A percentile compares a stretch with the other conserved stretches of the same genome.
Conservation (phyloP, 1,140 invertebrate genomes). For the Drosophila nigrodunni region DNA sequence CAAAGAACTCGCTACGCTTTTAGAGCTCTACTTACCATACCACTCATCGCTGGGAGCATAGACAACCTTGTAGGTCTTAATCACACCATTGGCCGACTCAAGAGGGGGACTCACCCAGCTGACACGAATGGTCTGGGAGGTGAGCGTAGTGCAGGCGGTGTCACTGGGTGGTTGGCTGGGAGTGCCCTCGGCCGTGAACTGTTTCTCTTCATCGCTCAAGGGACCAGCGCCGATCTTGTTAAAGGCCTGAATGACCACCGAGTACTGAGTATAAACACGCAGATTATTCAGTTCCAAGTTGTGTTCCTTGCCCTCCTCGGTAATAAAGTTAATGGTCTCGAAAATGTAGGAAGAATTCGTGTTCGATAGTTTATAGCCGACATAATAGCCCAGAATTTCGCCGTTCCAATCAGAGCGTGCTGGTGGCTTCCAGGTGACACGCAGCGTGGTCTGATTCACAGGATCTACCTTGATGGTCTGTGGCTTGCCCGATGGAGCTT, state of each 20-base stretch:
- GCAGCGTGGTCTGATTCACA: conserved; percentile 95
- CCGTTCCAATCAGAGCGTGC: conserved; percentile 96
- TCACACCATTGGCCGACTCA: conserved; percentile 95
- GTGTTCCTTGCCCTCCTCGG: conserved; percentile 95
- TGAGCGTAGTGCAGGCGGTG: conserved; percentile 94
- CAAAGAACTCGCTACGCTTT: neutral
- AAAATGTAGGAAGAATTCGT: conserved; percentile 96
- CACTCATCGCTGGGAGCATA: conserved; percentile 96
- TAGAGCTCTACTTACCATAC: conserved; percentile 90
- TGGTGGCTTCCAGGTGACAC: conserved; percentile 97
- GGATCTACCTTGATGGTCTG: conserved; percentile 94
- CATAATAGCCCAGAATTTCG: conserved; percentile 94
- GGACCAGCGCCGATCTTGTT: conserved; percentile 97
- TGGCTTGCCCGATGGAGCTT: conserved; percentile 94
- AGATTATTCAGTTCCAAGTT: conserved; percentile 92
- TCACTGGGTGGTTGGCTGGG: conserved; percentile 97
- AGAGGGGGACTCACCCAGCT: conserved; percentile 96
- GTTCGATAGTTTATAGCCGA: conserved; percentile 93
- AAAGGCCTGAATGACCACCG: conserved; percentile 97
- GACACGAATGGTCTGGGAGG: conserved; percentile 96
- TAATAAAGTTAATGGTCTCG: conserved; percentile 96
- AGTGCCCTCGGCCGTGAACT: conserved; percentile 96
- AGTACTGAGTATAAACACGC: conserved; percentile 97
- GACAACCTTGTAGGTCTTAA: conserved; percentile 98
- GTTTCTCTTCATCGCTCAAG: conserved; percentile 94